Base-by-base conservation (phyloP, 1,140 invertebrate genomes). In the Trialeurodes vaporariorum region DNA sequence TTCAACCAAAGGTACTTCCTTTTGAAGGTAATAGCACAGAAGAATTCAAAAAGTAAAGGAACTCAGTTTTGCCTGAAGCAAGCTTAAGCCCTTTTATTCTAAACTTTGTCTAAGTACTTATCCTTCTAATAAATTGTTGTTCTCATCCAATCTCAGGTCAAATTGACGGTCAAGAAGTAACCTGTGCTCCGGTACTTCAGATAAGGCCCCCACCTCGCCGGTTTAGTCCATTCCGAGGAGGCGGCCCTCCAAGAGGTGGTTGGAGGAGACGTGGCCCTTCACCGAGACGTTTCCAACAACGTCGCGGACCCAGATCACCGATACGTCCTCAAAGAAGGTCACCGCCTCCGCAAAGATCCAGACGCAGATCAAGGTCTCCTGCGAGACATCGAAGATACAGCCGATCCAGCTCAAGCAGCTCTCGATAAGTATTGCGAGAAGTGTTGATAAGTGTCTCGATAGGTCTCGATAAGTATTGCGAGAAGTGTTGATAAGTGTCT, bases 151-250 rank as follows among this genome's bases (percentile, higher is more conserved):
- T 72, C 77, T 25, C 70, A 85, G 84, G 88, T 34, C 89, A 91
- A 79, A 88, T 92, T 71, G 89, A 91, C 68, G 94, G 94, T 22
- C 93, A 96, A 77, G 94, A 97, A 81, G 92, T 98, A 61, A 94
- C 92, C 25, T 93, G 92, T 40, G 92, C 93, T 59, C 92, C 93
- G 25, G 92, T 96, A 60, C 81, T 95, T 70, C 80, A 92, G 65
- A 91, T 88, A 34, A 82, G 87, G 27, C 85, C 85, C 11, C 78
- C 81, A 17, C 84, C 84, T 24, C 83, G 87, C 5, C 79, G 86
- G 23, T 85, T 86, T 67, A 83, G 86, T 25, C 82, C 85, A 12
- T 81, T 83, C 34, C 83, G 85, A 72, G 81, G 81, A 71, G 79
- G 83, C 69, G 79, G 84, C 11, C 81, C 82, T 21, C 82, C 82